phyloP scores from a whole-genome alignment of 2,888 invertebrate species.

The Ophion costatus region DNA sequence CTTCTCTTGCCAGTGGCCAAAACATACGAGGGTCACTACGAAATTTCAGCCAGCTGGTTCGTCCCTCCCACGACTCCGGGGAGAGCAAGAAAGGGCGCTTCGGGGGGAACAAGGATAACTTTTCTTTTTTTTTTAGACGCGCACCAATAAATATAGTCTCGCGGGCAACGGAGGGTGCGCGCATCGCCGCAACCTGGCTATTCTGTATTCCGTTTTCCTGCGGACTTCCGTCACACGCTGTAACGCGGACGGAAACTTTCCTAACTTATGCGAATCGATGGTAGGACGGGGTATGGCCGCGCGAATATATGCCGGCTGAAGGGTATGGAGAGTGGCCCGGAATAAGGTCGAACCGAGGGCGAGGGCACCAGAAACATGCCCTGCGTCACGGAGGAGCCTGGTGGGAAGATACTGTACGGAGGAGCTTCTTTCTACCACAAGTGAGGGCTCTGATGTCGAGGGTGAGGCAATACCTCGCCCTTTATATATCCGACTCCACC shows the following conservation, averaged over 20 bases:
- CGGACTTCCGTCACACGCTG: constrained; percentile 49
- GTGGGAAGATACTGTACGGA: no score
- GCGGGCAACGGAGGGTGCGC: no score
- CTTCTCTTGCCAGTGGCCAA: no score
- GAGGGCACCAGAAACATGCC: not conserved
- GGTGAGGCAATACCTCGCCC: no score
- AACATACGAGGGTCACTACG: no score
- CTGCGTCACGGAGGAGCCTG: no score
- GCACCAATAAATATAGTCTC: not conserved
- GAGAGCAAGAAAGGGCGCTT: no score
- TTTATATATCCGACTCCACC: no score
- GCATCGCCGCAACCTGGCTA: not conserved
- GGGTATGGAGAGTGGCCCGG: not conserved
- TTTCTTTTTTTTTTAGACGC: not conserved
- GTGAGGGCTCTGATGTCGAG: no score
- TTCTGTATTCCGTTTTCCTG: constrained; percentile 27
- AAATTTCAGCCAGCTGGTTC: no score
- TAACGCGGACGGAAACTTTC: constrained; percentile 54
- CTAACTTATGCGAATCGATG: constrained; percentile 72
- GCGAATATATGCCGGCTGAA: constrained; percentile 24
- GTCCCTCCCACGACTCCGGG: no score
- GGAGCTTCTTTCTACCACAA: no score
- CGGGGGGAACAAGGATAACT: not conserved
- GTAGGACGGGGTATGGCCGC: constrained; percentile 54
- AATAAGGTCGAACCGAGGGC: constrained; percentile 10